These are phyloP conservation scores for Diachasmimorpha longicaudata DNA, from an alignment of 1,140 invertebrate genomes.

Conservation along the genomic window DNA sequence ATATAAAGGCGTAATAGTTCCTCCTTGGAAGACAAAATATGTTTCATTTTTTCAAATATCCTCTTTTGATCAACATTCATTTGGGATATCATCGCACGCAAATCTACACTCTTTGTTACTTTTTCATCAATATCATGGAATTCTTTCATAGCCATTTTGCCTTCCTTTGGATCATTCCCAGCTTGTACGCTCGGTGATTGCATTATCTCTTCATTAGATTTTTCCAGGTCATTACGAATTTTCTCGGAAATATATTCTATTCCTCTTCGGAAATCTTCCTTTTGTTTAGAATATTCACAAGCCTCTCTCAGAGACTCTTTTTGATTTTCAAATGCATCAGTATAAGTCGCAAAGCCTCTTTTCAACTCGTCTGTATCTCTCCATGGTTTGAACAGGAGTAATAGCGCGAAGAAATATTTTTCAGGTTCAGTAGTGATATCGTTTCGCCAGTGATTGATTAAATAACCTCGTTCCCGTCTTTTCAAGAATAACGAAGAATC, in stretches of 20 bases:
- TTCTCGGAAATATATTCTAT: slow-evolving; percentile 32
- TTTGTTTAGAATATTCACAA: slow-evolving; percentile 33
- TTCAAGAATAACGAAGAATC: slow-evolving; percentile 26
- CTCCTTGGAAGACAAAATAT: slow-evolving; percentile 1
- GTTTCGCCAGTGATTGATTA: slow-evolving; percentile 42
- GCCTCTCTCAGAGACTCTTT: slow-evolving; percentile 31
- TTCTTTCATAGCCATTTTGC: slow-evolving; percentile 39
- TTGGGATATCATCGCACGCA: slow-evolving; percentile 27
- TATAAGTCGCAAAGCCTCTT: slow-evolving; percentile 22
- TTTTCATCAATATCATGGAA: slow-evolving; percentile 27
- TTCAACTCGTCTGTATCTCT: slow-evolving; percentile 11
- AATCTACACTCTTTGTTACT: slow-evolving; percentile 11
- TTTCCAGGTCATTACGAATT: slow-evolving; percentile 30
- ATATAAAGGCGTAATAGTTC: slow-evolving; percentile 23
- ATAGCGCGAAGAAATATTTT: slow-evolving; percentile 38
- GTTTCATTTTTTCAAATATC: slow-evolving; percentile 24
- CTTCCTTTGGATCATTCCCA: slow-evolving; percentile 27
- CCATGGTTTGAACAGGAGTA: slow-evolving; percentile 15
- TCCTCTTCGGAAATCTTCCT: slow-evolving; percentile 34
- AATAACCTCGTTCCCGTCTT: slow-evolving; percentile 33
- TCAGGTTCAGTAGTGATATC: slow-evolving; percentile 37
- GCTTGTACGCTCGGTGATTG: slow-evolving; percentile 6
- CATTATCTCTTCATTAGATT: slow-evolving; percentile 11
- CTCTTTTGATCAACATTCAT: slow-evolving; percentile 34
- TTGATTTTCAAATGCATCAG: slow-evolving; percentile 35